These are phyloP conservation scores for Auanema freiburgensis DNA, from an alignment of 2,888 invertebrate genomes.

Conservation along the genomic window DNA sequence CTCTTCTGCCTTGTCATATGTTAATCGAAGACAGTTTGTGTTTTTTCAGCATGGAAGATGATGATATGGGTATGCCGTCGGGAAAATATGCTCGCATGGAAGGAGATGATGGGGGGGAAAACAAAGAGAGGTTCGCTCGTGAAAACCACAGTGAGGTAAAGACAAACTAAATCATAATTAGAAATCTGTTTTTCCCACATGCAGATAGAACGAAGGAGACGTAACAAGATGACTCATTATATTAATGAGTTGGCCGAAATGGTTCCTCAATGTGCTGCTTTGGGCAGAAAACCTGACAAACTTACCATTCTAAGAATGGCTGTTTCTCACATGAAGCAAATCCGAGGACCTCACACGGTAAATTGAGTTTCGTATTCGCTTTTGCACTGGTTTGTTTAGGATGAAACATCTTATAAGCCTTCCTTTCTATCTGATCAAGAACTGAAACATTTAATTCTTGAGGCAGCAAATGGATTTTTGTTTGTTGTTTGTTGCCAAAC, in stretches of 20 bases:
- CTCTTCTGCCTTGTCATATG: too few species aligned
- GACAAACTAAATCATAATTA: background rate
- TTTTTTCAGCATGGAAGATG: slow-evolving; percentile 42
- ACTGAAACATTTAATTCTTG: slow-evolving; percentile 94
- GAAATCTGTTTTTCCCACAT: slow-evolving; percentile 2
- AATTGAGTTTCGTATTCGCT: slow-evolving; percentile 73
- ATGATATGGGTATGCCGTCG: slow-evolving; percentile 43
- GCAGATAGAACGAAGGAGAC: slow-evolving; percentile 89
- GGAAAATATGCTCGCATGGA: slow-evolving; percentile 55
- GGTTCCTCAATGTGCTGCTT: slow-evolving; percentile 91
- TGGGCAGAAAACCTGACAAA: slow-evolving; percentile 97
- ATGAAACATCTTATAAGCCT: slow-evolving; percentile 87
- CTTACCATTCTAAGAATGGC: slow-evolving; percentile 98
- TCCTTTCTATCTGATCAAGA: slow-evolving; percentile 98
- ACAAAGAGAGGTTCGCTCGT: slow-evolving; percentile 60
- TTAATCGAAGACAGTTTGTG: background rate
- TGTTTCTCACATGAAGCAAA: slow-evolving; percentile 97
- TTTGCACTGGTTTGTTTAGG: slow-evolving; percentile 18
- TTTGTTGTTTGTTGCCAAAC: slow-evolving; percentile 95
- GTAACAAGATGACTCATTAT: slow-evolving; percentile 99
- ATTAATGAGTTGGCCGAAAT: slow-evolving; percentile 99
- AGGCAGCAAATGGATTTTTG: slow-evolving; percentile 97
- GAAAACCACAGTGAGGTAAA: slow-evolving; percentile 60
- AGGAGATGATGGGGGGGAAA: slow-evolving; percentile 40
- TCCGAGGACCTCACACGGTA: slow-evolving; percentile 65